Evolutionary conservation across 1,140 invertebrate species (phyloP).

Genomic region (Aphelinus atriplicis): DNA sequence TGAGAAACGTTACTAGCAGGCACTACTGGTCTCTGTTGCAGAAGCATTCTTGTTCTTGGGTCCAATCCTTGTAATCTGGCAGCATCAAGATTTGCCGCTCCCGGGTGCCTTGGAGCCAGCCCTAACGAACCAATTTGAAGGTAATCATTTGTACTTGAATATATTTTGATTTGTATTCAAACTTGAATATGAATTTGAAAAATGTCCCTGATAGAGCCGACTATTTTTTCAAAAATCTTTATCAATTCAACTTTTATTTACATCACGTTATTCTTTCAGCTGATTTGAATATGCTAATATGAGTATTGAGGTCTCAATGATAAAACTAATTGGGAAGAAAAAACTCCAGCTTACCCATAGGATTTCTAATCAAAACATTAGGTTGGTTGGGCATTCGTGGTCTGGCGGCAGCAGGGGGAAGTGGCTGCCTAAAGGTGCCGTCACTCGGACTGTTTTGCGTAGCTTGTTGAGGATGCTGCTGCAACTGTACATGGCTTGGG

Average conservation of each 20-base stretch:
- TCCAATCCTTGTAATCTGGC: slow-evolving; percentile 64
- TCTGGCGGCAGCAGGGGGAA: slow-evolving; percentile 67
- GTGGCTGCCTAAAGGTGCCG: slow-evolving; percentile 69
- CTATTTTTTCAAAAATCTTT: not conserved
- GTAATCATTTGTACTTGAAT: no score
- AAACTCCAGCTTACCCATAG: slow-evolving; percentile 51
- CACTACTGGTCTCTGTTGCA: slow-evolving; percentile 59
- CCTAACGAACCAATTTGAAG: slow-evolving; percentile 41
- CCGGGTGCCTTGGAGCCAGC: slow-evolving; percentile 53
- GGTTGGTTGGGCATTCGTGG: slow-evolving; percentile 62
- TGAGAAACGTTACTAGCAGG: slow-evolving; percentile 51
- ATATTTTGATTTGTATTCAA: slow-evolving; percentile 6
- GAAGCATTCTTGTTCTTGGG: slow-evolving; percentile 63
- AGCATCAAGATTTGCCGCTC: slow-evolving; percentile 53
- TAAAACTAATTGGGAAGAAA: not conserved
- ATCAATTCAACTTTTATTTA: slow-evolving; percentile 7
- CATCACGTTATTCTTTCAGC: not conserved
- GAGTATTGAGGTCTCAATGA: no score
- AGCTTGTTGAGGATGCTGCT: slow-evolving; percentile 59
- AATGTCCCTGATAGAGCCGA: not conserved
- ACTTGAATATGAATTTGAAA: slow-evolving; percentile 3
- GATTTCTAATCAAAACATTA: slow-evolving; percentile 59
- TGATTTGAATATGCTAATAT: no score
- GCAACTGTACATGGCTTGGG: slow-evolving; percentile 56
- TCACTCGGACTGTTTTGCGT: slow-evolving; percentile 53